Evolutionary conservation across 2,797 vertebrate species (phyloP).

Genomic region (Cuculus canorus): DNA sequence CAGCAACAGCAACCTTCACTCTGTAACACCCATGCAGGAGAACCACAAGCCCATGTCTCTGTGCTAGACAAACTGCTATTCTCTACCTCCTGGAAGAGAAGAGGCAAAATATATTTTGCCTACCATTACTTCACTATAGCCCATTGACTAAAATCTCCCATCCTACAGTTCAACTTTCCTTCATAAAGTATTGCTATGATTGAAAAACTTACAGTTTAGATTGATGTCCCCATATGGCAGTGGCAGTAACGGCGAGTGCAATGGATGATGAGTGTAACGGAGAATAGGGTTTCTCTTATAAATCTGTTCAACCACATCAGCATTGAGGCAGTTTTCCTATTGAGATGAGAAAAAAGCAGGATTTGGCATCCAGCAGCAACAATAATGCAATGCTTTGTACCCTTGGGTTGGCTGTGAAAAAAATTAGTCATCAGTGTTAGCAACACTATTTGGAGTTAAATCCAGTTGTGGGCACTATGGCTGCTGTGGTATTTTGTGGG

Average conservation of each 20-base stretch:
- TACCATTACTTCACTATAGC: not conserved
- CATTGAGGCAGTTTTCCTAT: conserved; percentile 95
- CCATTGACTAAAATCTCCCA: not conserved
- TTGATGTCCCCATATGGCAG: conserved; percentile 96
- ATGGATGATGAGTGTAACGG: conserved; percentile 90
- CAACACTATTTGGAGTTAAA: not conserved
- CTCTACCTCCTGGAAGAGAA: not conserved
- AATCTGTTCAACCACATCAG: conserved; percentile 95
- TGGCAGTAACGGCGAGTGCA: conserved; percentile 92
- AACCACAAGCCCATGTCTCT: not conserved
- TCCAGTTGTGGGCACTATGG: not conserved
- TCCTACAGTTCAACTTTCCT: not conserved
- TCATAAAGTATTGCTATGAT: not conserved
- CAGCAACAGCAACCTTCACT: not conserved
- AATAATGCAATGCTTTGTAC: not conserved
- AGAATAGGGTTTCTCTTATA: conserved; percentile 98
- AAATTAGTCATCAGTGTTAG: not conserved
- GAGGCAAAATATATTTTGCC: not conserved
- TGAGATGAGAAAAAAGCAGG: not conserved
- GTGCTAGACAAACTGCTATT: not conserved
- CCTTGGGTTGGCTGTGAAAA: not conserved
- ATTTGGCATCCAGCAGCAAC: not conserved
- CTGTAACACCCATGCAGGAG: not conserved
- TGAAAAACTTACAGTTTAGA: conserved; percentile 80
- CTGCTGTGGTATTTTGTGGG: not conserved